phyloP scores from a whole-genome alignment of 2,113 vertebrate species.

The Sciurus niger region DNA sequence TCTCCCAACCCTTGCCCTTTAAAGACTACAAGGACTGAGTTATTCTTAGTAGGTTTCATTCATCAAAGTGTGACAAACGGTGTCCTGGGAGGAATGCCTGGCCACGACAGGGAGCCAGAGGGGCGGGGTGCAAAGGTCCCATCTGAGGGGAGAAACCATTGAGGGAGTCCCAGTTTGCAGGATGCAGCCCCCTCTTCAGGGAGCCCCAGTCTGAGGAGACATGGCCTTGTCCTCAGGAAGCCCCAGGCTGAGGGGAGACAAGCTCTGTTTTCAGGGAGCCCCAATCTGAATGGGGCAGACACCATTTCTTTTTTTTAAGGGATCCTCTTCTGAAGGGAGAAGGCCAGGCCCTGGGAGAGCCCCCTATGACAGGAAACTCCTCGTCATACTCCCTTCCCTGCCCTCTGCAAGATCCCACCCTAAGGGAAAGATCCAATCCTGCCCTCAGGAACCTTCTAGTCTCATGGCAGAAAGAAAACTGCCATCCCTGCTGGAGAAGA shows the following conservation, averaged over 20 bases:
- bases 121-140: background rate
- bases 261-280: background rate
- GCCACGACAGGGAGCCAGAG: background rate
- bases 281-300: background rate
- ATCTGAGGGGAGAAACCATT: background rate
- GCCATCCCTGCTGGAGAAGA: background rate
- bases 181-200: too few relatives aligned
- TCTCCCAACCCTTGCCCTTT: conserved; percentile 20
- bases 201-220: background rate
- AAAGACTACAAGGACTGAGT: conserved; percentile 65
- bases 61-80: conserved; percentile 69
- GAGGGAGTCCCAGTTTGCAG: background rate
- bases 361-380: background rate
- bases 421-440: background rate
- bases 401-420: background rate
- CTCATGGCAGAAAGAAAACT: background rate
- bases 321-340: background rate
- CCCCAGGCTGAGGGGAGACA: background rate
- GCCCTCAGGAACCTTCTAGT: background rate
- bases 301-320: background rate
- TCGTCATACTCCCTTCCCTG: background rate
- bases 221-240: background rate
- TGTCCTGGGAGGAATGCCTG: conserved; percentile 70
- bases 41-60: conserved; percentile 83
- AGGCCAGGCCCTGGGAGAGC: background rate